A percentile compares a stretch with the other conserved stretches of the same genome.
Evolutionary conservation across 2,113 vertebrate species (phyloP).

Genomic region (Tenrec ecaudatus): DNA sequence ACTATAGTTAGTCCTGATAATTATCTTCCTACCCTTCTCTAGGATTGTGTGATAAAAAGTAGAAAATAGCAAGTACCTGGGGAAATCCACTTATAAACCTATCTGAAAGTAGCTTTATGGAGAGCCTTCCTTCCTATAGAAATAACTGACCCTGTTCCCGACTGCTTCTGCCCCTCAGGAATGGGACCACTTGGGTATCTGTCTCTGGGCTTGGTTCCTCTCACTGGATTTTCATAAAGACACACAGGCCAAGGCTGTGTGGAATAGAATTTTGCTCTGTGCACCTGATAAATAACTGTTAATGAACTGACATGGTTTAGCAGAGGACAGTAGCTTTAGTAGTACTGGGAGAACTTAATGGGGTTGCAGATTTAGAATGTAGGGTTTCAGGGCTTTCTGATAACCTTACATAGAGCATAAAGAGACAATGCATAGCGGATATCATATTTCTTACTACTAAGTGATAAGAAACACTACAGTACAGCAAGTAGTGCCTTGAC

Average conservation of each 20-base stretch:
- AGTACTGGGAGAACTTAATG: not conserved
- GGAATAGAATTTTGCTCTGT: not conserved
- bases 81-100: not conserved
- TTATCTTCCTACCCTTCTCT: not conserved
- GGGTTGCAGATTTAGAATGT: not conserved
- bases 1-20: not conserved
- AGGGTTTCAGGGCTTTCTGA: not conserved
- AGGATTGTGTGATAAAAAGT: not conserved
- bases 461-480: not conserved
- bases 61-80: not conserved
- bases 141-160: not conserved
- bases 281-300: not conserved
- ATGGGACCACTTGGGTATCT: not conserved
- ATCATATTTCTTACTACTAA: not conserved
- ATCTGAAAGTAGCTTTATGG: not conserved
- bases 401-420: not conserved
- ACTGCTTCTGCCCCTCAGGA: not conserved
- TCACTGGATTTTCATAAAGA: not conserved
- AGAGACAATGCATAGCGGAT: not conserved
- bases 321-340: not conserved
- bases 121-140: not conserved
- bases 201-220: not conserved
- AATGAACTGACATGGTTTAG: not conserved
- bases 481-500: not conserved
- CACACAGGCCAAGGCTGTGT: too few relatives aligned